Evolutionary conservation across 2,797 vertebrate genomes (phyloP), one percentile per base, ranked within the genome.

Genomic region (Argyrosomus regius): DNA sequence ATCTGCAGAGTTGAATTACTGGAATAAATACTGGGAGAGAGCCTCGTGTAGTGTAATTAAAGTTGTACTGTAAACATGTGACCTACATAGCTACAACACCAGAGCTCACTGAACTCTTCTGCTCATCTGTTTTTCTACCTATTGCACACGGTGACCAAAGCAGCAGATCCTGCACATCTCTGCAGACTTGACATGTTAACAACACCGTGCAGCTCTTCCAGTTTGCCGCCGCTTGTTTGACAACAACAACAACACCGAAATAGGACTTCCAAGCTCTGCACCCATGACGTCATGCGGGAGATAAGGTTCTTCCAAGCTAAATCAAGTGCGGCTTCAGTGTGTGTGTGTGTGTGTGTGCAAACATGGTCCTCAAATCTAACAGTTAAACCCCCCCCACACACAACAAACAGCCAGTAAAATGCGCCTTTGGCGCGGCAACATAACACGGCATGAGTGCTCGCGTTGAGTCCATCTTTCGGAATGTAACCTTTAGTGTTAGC

Each of bases 161-260:
- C 12, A 28, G 59, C 4, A 5, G 1, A 9, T 17, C 11, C 11
- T 39, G 41, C 9, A 39, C 65, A 58, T 41, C 26, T 64, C 22
- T 41, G 7, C n/a, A 17, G n/a, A 13, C 53, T 11, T 1, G 20
- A 46, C 63, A 22, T 1, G 72, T 14, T 20, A 8, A 1, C 35
- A 9, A 8, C 35, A 35, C 60, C 7, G 63, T 10, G 3, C n/a
- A 78, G 70, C 5, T 61, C 46, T n/a, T 48, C 6, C 70, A 65
- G 69, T 71, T 22, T 54, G 74, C 68, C 72, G 62, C 57, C 52
- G 52, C 74, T 79, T 90, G 90, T 94, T 93, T 94, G 91, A 45
- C 43, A 45, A 45, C 43, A 45, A 45, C 92, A 94, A 94, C 94
- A 94, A 87, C 92, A 93, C 88, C 46, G 73, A 93, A 92, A 94